Evolutionary conservation across 1,140 invertebrate genomes (phyloP).

Genomic region (Drosophila arawakana): DNA sequence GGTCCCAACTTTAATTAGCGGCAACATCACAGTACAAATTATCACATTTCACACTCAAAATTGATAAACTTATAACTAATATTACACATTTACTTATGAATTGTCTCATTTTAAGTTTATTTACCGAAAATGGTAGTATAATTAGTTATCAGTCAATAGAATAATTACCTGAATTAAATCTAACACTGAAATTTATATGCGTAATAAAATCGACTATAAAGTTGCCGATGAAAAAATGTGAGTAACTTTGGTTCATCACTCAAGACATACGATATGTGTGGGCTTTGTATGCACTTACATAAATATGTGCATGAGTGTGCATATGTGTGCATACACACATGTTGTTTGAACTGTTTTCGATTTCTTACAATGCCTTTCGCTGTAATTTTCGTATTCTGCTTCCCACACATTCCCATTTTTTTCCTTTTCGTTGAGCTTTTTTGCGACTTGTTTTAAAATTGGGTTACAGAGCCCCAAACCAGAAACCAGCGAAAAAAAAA

Average conservation of each 20-base stretch:
- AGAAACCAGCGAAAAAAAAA: constrained; percentile 21
- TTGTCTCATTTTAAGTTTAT: neutral
- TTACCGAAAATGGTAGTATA: neutral
- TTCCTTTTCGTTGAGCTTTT: constrained; percentile 36
- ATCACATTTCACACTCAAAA: constrained; percentile 13
- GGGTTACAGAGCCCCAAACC: constrained; percentile 71
- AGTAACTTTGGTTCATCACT: constrained; percentile 17
- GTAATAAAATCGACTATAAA: constrained; percentile 6
- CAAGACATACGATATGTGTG: constrained; percentile 7
- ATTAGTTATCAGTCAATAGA: constrained; percentile 6
- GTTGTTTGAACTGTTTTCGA: constrained; percentile 78
- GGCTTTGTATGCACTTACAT: constrained; percentile 14
- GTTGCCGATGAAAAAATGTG: constrained; percentile 4
- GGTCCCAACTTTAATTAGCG: constrained; percentile 22
- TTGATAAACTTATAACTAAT: constrained; percentile 4
- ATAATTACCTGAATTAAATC: constrained; percentile 13
- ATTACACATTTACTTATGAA: constrained; percentile 3
- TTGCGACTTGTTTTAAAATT: constrained; percentile 76
- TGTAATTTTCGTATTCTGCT: constrained; percentile 77
- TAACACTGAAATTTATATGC: neutral
- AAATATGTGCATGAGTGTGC: neutral
- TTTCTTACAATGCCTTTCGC: constrained; percentile 71
- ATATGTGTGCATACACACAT: constrained; percentile 33
- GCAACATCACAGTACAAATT: constrained; percentile 17
- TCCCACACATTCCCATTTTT: constrained; percentile 55